Evolutionary conservation across 2,888 invertebrate genomes (phyloP).

Genomic region (Gymnocheta viridis): DNA sequence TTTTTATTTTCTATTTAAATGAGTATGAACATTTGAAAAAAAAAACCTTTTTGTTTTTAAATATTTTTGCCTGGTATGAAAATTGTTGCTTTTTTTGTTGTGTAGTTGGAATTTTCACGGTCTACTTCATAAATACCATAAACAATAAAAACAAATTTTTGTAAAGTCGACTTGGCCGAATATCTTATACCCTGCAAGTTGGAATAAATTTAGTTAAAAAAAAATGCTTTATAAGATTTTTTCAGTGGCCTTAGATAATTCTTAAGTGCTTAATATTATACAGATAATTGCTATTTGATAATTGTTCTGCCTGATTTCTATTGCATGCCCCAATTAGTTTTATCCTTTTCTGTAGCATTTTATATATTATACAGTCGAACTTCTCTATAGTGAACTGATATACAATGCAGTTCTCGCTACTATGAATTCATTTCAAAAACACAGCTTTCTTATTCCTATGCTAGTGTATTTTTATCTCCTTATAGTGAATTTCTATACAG

Average conservation of each 20-base stretch:
- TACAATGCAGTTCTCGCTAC: too few species aligned
- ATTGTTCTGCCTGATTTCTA: not conserved
- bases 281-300: not conserved
- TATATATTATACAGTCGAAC: too few species aligned
- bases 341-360: too few species aligned
- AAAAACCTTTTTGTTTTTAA: too few species aligned
- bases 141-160: not conserved
- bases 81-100: constrained; percentile 1
- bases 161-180: not conserved
- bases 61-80: not conserved
- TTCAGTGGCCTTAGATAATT: not conserved
- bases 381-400: too few species aligned
- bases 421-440: too few species aligned
- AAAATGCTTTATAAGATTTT: not conserved
- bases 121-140: constrained; percentile 6
- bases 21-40: not conserved
- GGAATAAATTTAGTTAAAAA: not conserved
- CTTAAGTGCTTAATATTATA: not conserved
- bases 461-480: too few species aligned
- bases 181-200: not conserved
- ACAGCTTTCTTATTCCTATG: too few species aligned
- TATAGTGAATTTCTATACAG: too few species aligned
- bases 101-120: not conserved
- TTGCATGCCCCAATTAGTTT: not conserved
- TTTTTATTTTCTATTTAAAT: constrained; percentile 20